These are phyloP conservation scores for Epinephelus cyanopodus DNA, from an alignment of 2,113 vertebrate species.

Conservation along the genomic window DNA sequence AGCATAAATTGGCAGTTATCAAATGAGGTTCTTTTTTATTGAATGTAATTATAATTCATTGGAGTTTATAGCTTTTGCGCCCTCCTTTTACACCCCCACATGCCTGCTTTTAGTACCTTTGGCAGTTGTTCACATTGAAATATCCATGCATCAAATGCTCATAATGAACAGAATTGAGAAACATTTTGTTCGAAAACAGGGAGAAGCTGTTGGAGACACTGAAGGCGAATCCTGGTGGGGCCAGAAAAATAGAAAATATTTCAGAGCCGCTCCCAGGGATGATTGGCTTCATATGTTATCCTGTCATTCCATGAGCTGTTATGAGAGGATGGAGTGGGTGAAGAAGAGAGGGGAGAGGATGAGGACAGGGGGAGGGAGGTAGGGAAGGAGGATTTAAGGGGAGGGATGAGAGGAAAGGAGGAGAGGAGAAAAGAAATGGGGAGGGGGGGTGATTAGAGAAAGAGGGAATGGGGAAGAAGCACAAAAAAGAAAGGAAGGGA, in stretches of 20 bases:
- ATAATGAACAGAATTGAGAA: not conserved
- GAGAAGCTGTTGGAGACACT: not conserved
- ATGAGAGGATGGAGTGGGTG: conserved; percentile 59
- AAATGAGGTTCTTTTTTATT: not conserved
- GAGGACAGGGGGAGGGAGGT: not conserved
- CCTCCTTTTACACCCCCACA: not conserved
- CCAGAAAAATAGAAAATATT: conserved; percentile 59
- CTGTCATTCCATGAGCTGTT: conserved; percentile 62
- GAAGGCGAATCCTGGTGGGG: conserved; percentile 33
- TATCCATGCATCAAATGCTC: conserved; percentile 7
- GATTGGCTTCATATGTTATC: conserved; percentile 76
- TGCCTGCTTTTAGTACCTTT: not conserved
- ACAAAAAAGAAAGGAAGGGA: not conserved
- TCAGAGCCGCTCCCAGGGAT: conserved; percentile 66
- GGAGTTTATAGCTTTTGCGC: too few species aligned
- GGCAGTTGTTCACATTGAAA: not conserved
- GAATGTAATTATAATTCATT: not conserved
- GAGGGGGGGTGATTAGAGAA: not conserved
- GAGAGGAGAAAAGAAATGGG: not conserved
- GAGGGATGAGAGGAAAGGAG: conserved; percentile 4
- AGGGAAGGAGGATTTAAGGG: conserved; percentile 30
- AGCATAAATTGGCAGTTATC: not conserved
- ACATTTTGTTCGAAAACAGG: conserved; percentile 18
- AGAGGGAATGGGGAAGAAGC: not conserved
- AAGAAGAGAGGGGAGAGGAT: conserved; percentile 33